Conservation (phyloP, 1,140 invertebrate genomes). For the Drosophila parabipectinata region DNA sequence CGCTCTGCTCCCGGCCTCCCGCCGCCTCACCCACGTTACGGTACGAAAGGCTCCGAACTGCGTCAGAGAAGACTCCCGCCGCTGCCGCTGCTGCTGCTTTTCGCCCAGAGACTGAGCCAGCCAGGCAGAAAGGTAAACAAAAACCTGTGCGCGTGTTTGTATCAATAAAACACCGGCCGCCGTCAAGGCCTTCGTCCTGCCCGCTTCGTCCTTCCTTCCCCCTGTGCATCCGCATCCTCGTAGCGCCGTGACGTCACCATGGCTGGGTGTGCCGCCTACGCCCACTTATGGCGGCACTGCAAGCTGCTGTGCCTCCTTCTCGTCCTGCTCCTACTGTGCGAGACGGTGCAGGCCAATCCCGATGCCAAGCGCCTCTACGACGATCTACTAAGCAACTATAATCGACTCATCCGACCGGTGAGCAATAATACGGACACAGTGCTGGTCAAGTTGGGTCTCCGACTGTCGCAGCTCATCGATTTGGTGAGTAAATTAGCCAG, state of each 20-base stretch:
- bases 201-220: neutral
- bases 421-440: conserved; percentile 97
- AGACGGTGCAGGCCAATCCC: conserved; percentile 88
- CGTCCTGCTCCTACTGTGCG: conserved; percentile 68
- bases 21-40: conserved; percentile 7
- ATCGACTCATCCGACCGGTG: conserved; percentile 96
- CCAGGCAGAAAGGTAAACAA: conserved; percentile 74
- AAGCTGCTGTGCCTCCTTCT: conserved; percentile 73
- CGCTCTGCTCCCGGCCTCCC: neutral
- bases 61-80: conserved; percentile 34
- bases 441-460: conserved; percentile 94
- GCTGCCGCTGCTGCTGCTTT: neutral
- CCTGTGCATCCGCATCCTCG: neutral
- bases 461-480: conserved; percentile 97
- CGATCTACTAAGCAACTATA: conserved; percentile 98
- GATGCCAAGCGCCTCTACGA: conserved; percentile 97
- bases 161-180: conserved; percentile 77
- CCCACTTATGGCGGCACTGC: conserved; percentile 68
- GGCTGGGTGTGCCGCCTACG: conserved; percentile 44
- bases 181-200: conserved; percentile 36
- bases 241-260: conserved; percentile 65
- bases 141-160: conserved; percentile 79
- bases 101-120: conserved; percentile 13
- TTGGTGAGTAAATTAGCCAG: conserved; percentile 87
- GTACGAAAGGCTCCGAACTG: conserved; percentile 20